Evolutionary conservation across 2,113 vertebrate genomes (phyloP), one percentile per base, ranked within the genome.

Genomic region (Thamnaconus septentrionalis): DNA sequence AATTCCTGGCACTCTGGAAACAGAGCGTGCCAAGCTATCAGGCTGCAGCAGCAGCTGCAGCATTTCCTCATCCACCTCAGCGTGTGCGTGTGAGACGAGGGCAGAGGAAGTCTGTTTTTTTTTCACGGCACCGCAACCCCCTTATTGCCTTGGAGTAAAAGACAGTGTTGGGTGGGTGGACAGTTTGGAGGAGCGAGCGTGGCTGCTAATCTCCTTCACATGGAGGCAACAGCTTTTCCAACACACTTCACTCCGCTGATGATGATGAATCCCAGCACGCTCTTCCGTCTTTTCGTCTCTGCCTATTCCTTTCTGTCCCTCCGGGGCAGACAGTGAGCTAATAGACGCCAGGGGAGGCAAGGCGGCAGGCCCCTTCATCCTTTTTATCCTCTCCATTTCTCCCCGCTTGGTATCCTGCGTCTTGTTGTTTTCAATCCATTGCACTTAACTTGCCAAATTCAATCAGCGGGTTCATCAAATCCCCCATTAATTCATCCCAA

Each of bases 201-300:
- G 56, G 57, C 54, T 78, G 65, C 69, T 80, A 76, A 73, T 84
- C 64, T 60, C 46, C 73, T 61, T 77, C 65, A 77, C 76, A 78
- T 78, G 69, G 53, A 85, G 71, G 75, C 73, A 84, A 88, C 83
- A 61, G 59, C 42, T 79, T 79, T 85, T 79, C 64, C 62, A 72
- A 81, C 80, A 86, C 73, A 64, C 48, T 48, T 75, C 71, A 6
- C 78, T 61, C 56, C 47, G 9, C 54, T 71, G 64, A 84, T 84
- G 73, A 82, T 87, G 76, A 87, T 79, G 72, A 80, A 84, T 82
- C 76, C 66, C 80, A 81, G 74, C 79, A 77, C 5, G 59, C 39
- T 44, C 61, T 40, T 41, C 8, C 53, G 6, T 51, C 41, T 3
- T 9, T 44, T 64, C 57, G 10, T 82, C 67, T 71, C 59, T 72